Conservation (phyloP, 2,797 vertebrate species). For the Buphagus erythrorhynchus region DNA sequence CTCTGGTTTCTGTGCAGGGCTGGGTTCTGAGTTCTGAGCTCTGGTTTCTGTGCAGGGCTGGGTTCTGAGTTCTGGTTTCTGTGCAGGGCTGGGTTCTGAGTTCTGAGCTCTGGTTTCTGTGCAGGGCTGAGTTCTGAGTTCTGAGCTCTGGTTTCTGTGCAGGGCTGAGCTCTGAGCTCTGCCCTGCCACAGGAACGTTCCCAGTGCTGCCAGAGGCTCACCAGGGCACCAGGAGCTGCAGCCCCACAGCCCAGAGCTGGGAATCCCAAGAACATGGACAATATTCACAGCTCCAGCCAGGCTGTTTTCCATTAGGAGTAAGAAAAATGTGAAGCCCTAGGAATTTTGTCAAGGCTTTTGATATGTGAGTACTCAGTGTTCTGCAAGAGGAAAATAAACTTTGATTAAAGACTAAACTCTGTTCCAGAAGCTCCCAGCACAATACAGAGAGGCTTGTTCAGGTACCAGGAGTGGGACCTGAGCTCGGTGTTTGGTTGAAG, state of each 20-base stretch:
- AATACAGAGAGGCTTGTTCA: not conserved
- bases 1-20: too few species aligned
- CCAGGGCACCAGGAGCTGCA: rapidly evolving
- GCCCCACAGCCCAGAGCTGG: rapidly evolving
- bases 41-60: too few species aligned
- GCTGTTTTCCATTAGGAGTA: not conserved
- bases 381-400: not conserved
- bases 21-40: too few species aligned
- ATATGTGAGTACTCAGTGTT: not conserved
- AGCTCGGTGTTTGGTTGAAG: not conserved
- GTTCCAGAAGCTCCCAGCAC: not conserved
- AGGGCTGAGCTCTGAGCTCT: too few species aligned
- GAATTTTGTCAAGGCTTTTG: not conserved
- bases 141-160: too few species aligned
- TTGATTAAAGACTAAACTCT: not conserved
- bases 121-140: too few species aligned
- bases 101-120: too few species aligned
- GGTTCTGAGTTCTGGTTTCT: too few species aligned
- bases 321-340: not conserved
- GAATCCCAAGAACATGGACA: not conserved
- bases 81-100: too few species aligned
- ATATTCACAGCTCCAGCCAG: not conserved
- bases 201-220: not conserved
- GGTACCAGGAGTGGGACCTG: not conserved
- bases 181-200: rapidly evolving